Evolutionary conservation across 2,113 vertebrate species (phyloP).

Genomic region (Baryphthengus martii): DNA sequence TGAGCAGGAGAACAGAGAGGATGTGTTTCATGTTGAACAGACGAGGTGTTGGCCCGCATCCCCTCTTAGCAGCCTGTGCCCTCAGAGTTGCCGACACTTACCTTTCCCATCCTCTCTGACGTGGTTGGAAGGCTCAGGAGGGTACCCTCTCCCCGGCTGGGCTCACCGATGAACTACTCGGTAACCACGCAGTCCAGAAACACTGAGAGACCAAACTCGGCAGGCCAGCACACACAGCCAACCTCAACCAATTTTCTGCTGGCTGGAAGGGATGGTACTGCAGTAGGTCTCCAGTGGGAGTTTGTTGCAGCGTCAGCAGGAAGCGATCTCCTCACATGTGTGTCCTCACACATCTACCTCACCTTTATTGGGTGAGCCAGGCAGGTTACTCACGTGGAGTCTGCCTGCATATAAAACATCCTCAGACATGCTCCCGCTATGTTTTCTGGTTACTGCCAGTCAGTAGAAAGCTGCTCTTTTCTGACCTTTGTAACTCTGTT

Average conservation of each 20-base stretch:
- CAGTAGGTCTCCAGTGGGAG: background rate
- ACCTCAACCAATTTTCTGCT: background rate
- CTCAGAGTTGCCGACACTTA: background rate
- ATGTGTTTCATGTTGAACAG: background rate
- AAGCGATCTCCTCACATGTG: fast-evolving
- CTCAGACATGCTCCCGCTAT: too few species aligned
- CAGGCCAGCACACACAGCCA: background rate
- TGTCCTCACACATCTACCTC: background rate
- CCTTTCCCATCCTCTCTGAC: background rate
- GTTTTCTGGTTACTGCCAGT: background rate
- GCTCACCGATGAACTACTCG: fast-evolving
- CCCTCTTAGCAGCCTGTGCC: background rate
- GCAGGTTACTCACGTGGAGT: background rate
- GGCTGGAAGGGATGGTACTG: background rate
- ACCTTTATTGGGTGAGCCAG: background rate
- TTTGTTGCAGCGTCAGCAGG: background rate
- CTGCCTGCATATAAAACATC: background rate
- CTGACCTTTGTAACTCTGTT: background rate
- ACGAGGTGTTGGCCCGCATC: background rate
- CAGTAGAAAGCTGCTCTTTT: background rate
- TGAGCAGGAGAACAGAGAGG: background rate
- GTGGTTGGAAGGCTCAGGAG: background rate
- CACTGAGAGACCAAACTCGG: background rate
- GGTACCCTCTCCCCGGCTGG: fast-evolving
- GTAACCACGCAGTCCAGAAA: background rate